Conservation (phyloP, 2,797 vertebrate genomes). For the Arctocebus calabarensis region DNA sequence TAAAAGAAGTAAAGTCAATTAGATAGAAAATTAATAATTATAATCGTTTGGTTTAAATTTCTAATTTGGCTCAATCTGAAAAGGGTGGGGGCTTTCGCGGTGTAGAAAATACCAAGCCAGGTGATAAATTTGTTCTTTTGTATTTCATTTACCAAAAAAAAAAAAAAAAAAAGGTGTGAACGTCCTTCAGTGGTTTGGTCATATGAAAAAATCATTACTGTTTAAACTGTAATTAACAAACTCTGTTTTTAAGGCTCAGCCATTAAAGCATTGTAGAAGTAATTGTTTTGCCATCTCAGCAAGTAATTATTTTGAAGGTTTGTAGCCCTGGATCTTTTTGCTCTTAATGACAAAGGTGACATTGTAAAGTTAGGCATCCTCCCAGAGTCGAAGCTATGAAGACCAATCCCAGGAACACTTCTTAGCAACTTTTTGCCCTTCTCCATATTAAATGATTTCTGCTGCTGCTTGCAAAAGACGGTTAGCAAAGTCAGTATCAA, state of each 20-base stretch:
- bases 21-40: background rate
- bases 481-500: background rate
- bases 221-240: constrained; percentile 2
- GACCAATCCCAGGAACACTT: background rate
- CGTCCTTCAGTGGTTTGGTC: constrained; percentile 14
- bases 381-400: background rate
- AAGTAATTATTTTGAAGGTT: background rate
- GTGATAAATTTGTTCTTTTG: background rate
- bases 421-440: background rate
- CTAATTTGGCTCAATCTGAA: background rate
- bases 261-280: background rate
- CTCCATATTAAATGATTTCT: background rate
- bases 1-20: background rate
- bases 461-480: background rate
- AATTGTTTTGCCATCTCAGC: background rate
- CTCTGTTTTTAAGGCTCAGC: background rate
- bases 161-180: background rate
- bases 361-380: background rate
- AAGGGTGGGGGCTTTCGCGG: background rate
- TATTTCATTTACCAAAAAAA: background rate
- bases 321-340: background rate
- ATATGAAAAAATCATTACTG: background rate
- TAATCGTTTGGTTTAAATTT: background rate
- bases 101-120: background rate
- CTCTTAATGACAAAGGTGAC: background rate